Percentiles rank a stretch among this genome's conserved stretches.
Conservation (phyloP, 2,797 vertebrate species). For the Cirrhinus mrigala region DNA sequence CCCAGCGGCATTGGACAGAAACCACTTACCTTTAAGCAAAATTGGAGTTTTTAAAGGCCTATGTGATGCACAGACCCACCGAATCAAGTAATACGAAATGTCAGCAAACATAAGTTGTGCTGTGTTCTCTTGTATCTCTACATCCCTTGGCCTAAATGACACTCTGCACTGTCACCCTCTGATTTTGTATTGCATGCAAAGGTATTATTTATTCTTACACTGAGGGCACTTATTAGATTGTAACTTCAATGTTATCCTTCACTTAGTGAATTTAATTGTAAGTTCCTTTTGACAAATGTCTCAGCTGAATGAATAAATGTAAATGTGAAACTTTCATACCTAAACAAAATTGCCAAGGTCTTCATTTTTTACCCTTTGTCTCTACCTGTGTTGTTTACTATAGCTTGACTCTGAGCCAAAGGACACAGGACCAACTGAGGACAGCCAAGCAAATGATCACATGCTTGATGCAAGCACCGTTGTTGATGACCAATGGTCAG, state of each 20-base stretch:
- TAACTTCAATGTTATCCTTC: neutral
- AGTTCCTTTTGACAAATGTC: neutral
- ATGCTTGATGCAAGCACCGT: neutral
- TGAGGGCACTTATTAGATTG: neutral
- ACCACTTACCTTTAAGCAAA: neutral
- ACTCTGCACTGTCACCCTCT: neutral
- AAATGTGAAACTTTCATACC: too few species aligned
- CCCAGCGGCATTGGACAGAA: neutral
- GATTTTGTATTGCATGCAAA: neutral
- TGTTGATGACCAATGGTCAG: neutral
- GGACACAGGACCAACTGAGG: neutral
- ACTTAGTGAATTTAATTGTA: neutral
- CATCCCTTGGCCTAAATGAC: neutral
- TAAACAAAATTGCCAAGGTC: neutral
- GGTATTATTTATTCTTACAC: neutral
- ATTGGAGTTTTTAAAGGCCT: neutral
- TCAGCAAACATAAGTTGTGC: neutral
- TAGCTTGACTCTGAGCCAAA: too few species aligned
- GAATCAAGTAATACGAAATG: neutral
- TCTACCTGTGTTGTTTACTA: neutral
- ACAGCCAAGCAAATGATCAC: too few species aligned
- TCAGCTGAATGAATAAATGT: neutral
- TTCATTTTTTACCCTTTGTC: neutral
- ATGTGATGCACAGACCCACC: neutral
- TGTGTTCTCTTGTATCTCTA: neutral